A percentile compares a stretch with the other conserved stretches of the same genome.
Conservation (phyloP, 2,888 invertebrate species). For the Mechanitis mazaeus region DNA sequence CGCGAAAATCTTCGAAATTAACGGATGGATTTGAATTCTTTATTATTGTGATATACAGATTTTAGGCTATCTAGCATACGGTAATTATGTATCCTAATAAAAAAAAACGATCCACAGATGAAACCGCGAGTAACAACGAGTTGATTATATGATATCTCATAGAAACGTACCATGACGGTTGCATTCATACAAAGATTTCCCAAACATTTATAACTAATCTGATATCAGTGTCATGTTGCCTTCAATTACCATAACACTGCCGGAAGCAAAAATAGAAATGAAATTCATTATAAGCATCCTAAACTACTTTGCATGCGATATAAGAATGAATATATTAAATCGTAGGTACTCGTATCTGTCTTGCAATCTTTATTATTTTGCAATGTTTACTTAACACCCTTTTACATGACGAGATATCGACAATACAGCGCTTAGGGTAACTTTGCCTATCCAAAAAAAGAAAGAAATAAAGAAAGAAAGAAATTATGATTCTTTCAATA, state of each 20-base stretch:
- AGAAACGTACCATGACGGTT: no score
- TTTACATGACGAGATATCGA: conserved; percentile 72
- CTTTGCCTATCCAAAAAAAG: conserved; percentile 23
- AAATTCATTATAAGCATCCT: conserved; percentile 44
- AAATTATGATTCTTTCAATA: conserved; percentile 16
- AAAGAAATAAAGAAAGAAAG: background rate
- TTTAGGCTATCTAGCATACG: no score
- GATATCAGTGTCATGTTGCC: conserved; percentile 74
- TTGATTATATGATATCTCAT: no score
- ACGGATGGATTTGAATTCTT: no score
- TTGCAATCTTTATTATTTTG: conserved; percentile 75
- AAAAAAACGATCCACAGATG: no score
- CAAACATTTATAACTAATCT: conserved; percentile 57
- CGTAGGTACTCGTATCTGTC: conserved; percentile 34
- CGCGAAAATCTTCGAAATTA: no score
- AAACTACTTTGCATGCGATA: conserved; percentile 66
- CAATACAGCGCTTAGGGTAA: conserved; percentile 47
- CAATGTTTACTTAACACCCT: conserved; percentile 79
- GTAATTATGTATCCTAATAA: no score
- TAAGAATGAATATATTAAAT: conserved; percentile 60
- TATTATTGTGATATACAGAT: no score
- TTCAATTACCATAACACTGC: conserved; percentile 67
- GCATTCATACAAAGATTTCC: conserved; percentile 30
- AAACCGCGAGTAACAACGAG: no score
- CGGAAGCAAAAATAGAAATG: conserved; percentile 54